Evolutionary conservation across 2,113 vertebrate species (phyloP), one percentile per base, ranked within the genome.

Genomic region (Daboia siamensis): DNA sequence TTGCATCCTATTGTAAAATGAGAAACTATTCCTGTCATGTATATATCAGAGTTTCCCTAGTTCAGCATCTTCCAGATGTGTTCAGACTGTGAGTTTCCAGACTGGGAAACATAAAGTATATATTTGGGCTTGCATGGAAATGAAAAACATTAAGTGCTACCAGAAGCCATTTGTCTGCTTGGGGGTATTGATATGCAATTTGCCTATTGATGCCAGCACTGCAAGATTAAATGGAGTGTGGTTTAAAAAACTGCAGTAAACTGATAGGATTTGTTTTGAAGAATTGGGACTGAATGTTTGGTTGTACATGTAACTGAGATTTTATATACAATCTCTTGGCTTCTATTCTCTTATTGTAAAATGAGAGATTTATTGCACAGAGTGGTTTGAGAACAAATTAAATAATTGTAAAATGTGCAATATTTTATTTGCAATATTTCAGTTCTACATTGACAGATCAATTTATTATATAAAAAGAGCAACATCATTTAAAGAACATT

Each of bases 351-450:
- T 57, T 0, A 21, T 69, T 85, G 20, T 92, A 89, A 89, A 48
- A 48, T 33, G 17, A 56, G 10, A 87, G 23, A 44, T 52, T 15
- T 48, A 24, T 61, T 55, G 39, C 26, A n/a, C 10, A 46, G 12
- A 3, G 24, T 54, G 13, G 57, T 20, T 9, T 56, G 52, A 80
- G 86, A 56, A 55, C 46, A 26, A 56, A 55, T 48, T 61, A 55
- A 87, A 74, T 88, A 88, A 88, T 92, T 88, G n/a, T 74, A 92
- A 44, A 92, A 88, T 87, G 48, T 15, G 74, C 61, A 74, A 10
- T 74, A 80, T 88, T 92, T 92, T 61, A 56, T 88, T 80, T n/a
- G 9, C 46, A 52, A n/a, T 20, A 91, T 74, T 92, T 92, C 57
- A 61, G 9, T 61, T 51, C 33, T 61, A 29, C 56, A 44, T 57